Evolutionary conservation across 37 sponge, comb jelly and placozoan genomes (phyloP), one percentile per base, ranked within the genome.

Genomic region (Beroe forskalii): DNA sequence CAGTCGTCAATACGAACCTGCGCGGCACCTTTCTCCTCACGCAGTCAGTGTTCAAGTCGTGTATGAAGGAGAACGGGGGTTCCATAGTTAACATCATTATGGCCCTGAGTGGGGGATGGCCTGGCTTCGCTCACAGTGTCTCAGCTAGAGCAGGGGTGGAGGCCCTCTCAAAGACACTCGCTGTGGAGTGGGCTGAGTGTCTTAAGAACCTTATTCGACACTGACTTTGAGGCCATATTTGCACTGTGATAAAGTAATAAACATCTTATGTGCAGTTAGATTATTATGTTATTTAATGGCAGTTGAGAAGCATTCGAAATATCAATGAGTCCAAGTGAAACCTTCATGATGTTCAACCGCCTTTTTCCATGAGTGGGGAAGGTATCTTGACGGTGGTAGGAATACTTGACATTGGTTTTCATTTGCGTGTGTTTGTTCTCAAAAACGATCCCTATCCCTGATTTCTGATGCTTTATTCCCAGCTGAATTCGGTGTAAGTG

Each of bases 121-220:
- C 92, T 22, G 92, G 92, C 9, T 41, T 28, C 89, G 93, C 93
- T 0, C 98, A 97, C 67, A 89, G 94, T 62, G 96, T 95, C 37
- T 96, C 98, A 31, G 95, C 98, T 14, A 90, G 98, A 67, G 96
- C 98, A 0, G 98, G 94, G 0, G 96, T 97, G 0, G 95, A 97
- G 89, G 95, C 95, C 60, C 90, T 97, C 44, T 91, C 92, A 23
- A 94, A 94, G 91, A 94, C 94, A 12, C 67, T 95, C 23, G 93
- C 98, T 32, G 76, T 95, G 0, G 98, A 97, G 90, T 97, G 98
- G 98, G 94, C 95, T 60, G 66, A 72, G 75, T 97, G 97, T 94
- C 9, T 97, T 94, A 62, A 80, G 86, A 2, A 0, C 72, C 2
- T 95, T n/a, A n/a, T n/a, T n/a, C n/a, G n/a, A n/a, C n/a, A n/a